Percentiles rank a stretch among this genome's conserved stretches.
phyloP scores from a whole-genome alignment of 2,888 invertebrate species.

The Eilema depressum region DNA sequence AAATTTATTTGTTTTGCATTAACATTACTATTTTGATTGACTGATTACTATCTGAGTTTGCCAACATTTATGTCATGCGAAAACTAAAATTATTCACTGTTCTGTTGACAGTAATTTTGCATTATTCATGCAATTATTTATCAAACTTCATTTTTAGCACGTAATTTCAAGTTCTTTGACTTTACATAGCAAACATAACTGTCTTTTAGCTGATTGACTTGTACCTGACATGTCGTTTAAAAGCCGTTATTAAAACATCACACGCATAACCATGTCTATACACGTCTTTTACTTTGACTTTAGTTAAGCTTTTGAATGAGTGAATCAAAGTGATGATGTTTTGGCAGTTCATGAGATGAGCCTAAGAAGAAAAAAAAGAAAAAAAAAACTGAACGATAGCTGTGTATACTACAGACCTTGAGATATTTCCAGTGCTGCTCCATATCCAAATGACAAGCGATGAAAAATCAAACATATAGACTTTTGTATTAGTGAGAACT shows the following conservation, averaged over 20 bases:
- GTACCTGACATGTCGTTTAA: constrained; percentile 28
- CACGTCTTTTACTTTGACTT: constrained; percentile 1
- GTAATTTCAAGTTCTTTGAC: constrained; percentile 19
- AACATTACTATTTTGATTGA: neutral
- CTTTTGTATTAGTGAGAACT: constrained; percentile 43
- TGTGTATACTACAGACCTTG: constrained; percentile 89
- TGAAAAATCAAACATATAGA: constrained; percentile 64
- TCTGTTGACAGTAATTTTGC: neutral
- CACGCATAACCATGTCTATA: constrained; percentile 22
- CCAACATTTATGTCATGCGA: neutral
- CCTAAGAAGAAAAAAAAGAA: constrained; percentile 32
- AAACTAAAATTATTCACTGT: neutral
- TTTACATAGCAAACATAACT: constrained; percentile 38
- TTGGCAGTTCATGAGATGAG: constrained; percentile 15
- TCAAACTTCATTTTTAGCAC: constrained; percentile 32
- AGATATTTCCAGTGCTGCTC: constrained; percentile 93
- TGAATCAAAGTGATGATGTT: neutral
- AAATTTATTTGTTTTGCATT: neutral
- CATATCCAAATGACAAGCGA: constrained; percentile 77
- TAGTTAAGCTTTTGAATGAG: neutral
- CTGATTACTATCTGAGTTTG: neutral
- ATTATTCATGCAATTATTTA: constrained; percentile 18
- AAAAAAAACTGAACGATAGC: constrained; percentile 32
- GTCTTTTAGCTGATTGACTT: constrained; percentile 39
- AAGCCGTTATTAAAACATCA: constrained; percentile 31